Base-by-base conservation (phyloP, 2,888 invertebrate species). In the Timandra comae region DNA sequence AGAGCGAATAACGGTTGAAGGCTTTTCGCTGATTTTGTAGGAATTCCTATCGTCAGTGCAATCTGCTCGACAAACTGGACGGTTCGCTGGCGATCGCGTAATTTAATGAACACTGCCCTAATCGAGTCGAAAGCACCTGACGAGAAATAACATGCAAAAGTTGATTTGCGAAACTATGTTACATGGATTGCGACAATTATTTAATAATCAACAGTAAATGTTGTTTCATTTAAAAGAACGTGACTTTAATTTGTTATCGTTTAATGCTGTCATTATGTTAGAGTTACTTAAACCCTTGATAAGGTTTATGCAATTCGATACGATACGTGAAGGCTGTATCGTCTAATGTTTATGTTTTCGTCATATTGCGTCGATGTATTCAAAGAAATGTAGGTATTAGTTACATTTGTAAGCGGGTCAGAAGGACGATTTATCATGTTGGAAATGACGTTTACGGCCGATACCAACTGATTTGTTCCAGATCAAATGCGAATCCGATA, bases 21-120 rank as follows among this genome's bases (percentile, higher is more conserved):
- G 48, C 26, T 47, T 63, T 68, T 62, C 54, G 62, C 64, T 67
- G 68, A 67, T 56, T 64, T 59, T 45, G 54, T 44, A 44, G 59
- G 49, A 65, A 68, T 67, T 62, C 46, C 50, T 49, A 61, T 56
- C 60, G 61, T 53, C 60, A 62, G 65, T 65, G 69, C 73, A 78
- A 78, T 76, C 66, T 67, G 67, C 63, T 67, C 63, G 55, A 66
- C 69, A 70, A 74, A 75, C 75, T 69, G 62, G 67, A 63, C 68
- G 59, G 43, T 56, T 63, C 67, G 61, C 52, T 55, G 63, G 75
- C 77, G 80, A 79, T 79, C 77, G 63, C 38, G 70, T 81, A 77
- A 82, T 74, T 77, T 64, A 73, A 81, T 81, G 70, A 80, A 79
- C 77, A 77, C 74, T 73, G 72, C 64, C 61, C 64, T 76, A 79